phyloP scores from a whole-genome alignment of 53 echinoderm and acorn worm genomes.

The Stichopus horrens region DNA sequence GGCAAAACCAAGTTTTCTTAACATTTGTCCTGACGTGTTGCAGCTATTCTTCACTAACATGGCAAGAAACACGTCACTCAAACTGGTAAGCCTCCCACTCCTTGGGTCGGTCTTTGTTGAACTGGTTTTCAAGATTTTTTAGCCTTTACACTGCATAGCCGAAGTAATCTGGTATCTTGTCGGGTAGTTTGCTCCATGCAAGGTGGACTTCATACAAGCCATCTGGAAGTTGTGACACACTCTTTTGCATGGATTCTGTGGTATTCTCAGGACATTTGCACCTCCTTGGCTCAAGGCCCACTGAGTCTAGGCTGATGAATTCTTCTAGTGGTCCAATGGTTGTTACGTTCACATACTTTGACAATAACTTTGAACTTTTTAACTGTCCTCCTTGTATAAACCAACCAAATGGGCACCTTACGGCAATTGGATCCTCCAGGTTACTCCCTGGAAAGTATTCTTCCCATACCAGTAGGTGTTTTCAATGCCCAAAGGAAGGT shows the following conservation, averaged over 20 bases:
- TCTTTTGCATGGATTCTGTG: conserved; percentile 57
- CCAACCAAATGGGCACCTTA: conserved; percentile 50
- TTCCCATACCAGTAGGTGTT: conserved; percentile 49
- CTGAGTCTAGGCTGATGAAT: conserved; percentile 60
- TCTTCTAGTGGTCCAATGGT: conserved; percentile 62
- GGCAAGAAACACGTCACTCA: no score
- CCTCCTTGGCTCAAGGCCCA: conserved; percentile 59
- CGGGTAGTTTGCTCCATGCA: conserved; percentile 54
- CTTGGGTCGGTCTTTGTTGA: conserved; percentile 39
- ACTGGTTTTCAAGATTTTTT: conserved; percentile 57
- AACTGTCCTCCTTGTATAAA: conserved; percentile 51
- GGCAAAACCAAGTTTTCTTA: conserved; percentile 58
- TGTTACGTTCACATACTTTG: conserved; percentile 62
- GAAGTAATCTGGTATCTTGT: conserved; percentile 58
- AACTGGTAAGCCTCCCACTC: conserved; percentile 49
- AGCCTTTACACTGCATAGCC: conserved; percentile 54
- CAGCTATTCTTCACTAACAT: no score
- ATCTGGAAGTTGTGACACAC: conserved; percentile 56
- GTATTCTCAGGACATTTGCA: conserved; percentile 47
- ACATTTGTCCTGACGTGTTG: conserved; percentile 40
- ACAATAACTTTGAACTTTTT: conserved; percentile 39
- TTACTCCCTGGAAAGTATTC: conserved; percentile 31
- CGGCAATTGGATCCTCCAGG: conserved; percentile 46
- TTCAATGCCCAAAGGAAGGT: conserved; percentile 41
- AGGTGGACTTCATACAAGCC: conserved; percentile 61